Evolutionary conservation across 2,888 invertebrate species (phyloP), one percentile per base, ranked within the genome.

Genomic region (Cerceris ruficornis): DNA sequence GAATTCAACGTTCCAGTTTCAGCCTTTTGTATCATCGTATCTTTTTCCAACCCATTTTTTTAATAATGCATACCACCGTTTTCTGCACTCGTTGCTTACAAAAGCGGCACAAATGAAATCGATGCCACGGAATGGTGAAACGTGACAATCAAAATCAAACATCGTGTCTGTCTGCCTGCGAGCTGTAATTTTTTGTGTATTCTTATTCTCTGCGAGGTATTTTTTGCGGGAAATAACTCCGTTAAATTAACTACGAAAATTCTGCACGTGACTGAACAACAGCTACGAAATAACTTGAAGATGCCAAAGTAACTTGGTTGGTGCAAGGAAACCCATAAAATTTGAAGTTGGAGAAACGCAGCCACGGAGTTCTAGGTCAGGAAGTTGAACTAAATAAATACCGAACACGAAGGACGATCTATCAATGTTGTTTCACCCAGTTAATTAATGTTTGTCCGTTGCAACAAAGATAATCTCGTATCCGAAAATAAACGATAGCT

Each of bases 1-100:
- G 60, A 72, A 75, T 61, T 76, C 61, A 67, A 69, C 66, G 69
- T 64, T 54, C 62, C 58, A 55, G 59, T 58, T 70, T 49, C 70
- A 57, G 59, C 59, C 52, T 65, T 62, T 66, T 57, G 50, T 49
- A 13, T 7, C 8, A 39, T 9, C n/a, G 49, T 15, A n/a, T 50
- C 9, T 46, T 57, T 39, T 15, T 39, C 41, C 55, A 15, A 43
- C 28, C 52, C 42, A 15, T 9, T 42, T 9, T 14, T 14, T 1
- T 7, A 41, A 43, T 39, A 60, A 64, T 50, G 43, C 42, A 17
- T 50, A 43, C 58, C 57, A 28, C 28, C 28, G 28, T 4, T 28
- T 28, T 28, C 1, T 28, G 28, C 28, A 28, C 28, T 28, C 28
- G 28, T 28, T 28, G 39, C 46, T 39, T 54, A 54, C 49, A 50